Evolutionary conservation across 2,113 vertebrate genomes (phyloP).

Genomic region (human): DNA sequence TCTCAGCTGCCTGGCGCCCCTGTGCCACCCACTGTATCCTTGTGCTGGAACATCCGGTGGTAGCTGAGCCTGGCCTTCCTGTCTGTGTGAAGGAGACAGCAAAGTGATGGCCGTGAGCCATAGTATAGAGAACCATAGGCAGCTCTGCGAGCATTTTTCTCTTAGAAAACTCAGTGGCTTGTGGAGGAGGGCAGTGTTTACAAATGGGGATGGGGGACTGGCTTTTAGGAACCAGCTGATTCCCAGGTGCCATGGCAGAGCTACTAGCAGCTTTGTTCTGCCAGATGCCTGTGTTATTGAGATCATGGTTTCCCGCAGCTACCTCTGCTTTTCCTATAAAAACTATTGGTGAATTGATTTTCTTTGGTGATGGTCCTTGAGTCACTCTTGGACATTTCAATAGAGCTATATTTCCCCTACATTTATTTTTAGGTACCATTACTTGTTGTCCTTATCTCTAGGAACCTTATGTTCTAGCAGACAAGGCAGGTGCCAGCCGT

Average conservation of each 20-base stretch:
- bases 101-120: not conserved
- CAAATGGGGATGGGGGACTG: not conserved
- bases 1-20: not conserved
- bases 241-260: not conserved
- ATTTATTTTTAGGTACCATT: constrained; percentile 43
- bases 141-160: not conserved
- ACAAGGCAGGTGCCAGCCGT: not conserved
- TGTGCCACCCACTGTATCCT: accelerated
- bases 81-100: not conserved
- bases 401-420: not conserved
- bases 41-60: not conserved
- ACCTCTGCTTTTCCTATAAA: not conserved
- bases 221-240: not conserved
- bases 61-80: not conserved
- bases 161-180: not conserved
- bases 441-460: not conserved
- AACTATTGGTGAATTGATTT: not conserved
- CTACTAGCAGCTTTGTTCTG: not conserved
- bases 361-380: not conserved
- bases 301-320: not conserved
- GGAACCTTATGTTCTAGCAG: constrained; percentile 8
- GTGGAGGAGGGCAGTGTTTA: not conserved
- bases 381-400: not conserved
- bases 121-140: accelerated
- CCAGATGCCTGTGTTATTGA: not conserved